These are phyloP conservation scores for Chanos chanos DNA, from an alignment of 2,797 vertebrate species.

Conservation along the genomic window DNA sequence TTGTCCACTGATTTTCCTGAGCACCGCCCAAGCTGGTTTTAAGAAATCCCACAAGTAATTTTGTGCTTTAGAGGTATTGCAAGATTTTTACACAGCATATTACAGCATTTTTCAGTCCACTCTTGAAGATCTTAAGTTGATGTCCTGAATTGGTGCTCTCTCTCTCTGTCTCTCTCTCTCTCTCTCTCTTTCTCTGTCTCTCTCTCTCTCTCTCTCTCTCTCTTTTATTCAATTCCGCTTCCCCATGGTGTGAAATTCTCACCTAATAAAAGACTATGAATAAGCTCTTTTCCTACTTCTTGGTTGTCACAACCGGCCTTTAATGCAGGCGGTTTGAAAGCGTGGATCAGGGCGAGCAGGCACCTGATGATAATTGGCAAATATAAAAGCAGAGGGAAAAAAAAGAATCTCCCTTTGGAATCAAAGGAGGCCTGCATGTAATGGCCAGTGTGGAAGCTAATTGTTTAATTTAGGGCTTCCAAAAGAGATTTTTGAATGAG, in stretches of 20 bases:
- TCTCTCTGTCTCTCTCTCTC: too few species aligned
- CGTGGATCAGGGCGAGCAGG: constrained; percentile 59
- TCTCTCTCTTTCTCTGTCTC: too few species aligned
- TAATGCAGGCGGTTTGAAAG: constrained; percentile 67
- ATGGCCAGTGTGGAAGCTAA: constrained; percentile 54
- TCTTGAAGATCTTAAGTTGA: too few species aligned
- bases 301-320: constrained; percentile 67
- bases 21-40: too few species aligned
- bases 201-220: too few species aligned
- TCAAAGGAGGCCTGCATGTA: constrained; percentile 56
- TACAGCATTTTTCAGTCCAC: too few species aligned
- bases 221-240: too few species aligned
- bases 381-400: constrained; percentile 58
- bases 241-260: constrained; percentile 51
- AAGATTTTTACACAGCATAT: too few species aligned
- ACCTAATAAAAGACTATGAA: constrained; percentile 53
- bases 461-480: constrained; percentile 61
- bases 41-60: too few species aligned
- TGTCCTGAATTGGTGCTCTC: too few species aligned
- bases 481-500: constrained; percentile 39
- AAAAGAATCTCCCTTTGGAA: constrained; percentile 55
- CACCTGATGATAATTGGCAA: constrained; percentile 68
- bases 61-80: too few species aligned
- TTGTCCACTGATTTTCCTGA: too few species aligned
- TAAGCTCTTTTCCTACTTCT: constrained; percentile 57